Evolutionary conservation across 2,888 invertebrate genomes (phyloP).

Genomic region (Trichogramma evanescens): DNA sequence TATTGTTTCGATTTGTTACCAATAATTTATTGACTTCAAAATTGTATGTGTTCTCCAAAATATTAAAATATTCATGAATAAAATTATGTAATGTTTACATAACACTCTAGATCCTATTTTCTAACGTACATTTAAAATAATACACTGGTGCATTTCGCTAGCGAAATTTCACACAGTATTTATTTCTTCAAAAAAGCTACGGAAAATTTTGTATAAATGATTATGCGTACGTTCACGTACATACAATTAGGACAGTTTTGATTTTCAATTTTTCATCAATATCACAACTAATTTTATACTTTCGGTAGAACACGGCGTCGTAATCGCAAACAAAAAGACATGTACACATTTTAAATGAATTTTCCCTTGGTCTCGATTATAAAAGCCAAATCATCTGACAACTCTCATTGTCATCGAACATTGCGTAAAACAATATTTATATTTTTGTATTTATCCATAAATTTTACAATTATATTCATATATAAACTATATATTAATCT

Average conservation of each 20-base stretch:
- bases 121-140: neutral
- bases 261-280: too few species aligned
- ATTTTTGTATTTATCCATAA: too few species aligned
- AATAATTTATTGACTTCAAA: conserved; percentile 28
- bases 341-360: neutral
- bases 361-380: conserved; percentile 10
- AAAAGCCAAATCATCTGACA: too few species aligned
- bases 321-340: too few species aligned
- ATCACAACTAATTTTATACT: too few species aligned
- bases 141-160: too few species aligned
- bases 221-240: too few species aligned
- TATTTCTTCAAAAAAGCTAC: neutral
- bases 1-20: conserved; percentile 10
- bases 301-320: too few species aligned
- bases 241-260: too few species aligned
- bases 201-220: neutral
- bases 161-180: too few species aligned
- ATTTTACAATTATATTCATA: too few species aligned
- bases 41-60: conserved; percentile 35
- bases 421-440: neutral
- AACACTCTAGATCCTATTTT: conserved; percentile 9
- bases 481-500: neutral
- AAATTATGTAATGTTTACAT: conserved; percentile 40
- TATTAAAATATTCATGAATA: conserved; percentile 46
- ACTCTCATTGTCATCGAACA: neutral